These are phyloP conservation scores for Heliconius ethilla DNA, from an alignment of 2,888 invertebrate species.

Conservation along the genomic window DNA sequence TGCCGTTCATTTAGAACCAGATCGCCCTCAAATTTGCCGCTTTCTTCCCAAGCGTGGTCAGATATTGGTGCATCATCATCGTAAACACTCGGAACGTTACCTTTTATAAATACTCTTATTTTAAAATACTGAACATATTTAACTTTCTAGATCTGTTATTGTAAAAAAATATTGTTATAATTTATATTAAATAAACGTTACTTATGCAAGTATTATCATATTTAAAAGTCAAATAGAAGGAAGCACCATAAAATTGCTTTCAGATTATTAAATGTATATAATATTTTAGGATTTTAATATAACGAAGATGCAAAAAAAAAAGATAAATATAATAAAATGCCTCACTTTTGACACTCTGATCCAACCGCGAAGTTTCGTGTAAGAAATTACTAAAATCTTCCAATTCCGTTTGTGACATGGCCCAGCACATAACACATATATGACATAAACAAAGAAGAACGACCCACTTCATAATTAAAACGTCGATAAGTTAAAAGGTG, in stretches of 20 bases:
- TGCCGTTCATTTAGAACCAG: constrained; percentile 75
- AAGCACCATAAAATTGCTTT: background rate
- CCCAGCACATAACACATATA: constrained; percentile 64
- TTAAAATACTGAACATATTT: background rate
- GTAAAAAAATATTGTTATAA: too few species aligned
- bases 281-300: background rate
- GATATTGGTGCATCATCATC: constrained; percentile 66
- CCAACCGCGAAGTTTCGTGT: constrained; percentile 69
- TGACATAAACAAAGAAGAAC: constrained; percentile 58
- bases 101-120: constrained; percentile 45
- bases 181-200: too few species aligned
- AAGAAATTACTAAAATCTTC: constrained; percentile 73
- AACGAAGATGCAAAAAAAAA: background rate
- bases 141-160: too few species aligned
- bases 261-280: background rate
- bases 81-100: constrained; percentile 57
- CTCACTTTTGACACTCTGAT: constrained; percentile 75
- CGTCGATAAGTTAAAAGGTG: constrained; percentile 29
- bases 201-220: background rate
- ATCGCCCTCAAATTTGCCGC: constrained; percentile 80
- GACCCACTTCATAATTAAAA: constrained; percentile 58
- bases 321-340: constrained; percentile 33
- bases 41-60: constrained; percentile 77
- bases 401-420: constrained; percentile 67
- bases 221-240: background rate